Conservation (phyloP, 2,888 invertebrate genomes). For the Eupeodes latifasciatus region DNA sequence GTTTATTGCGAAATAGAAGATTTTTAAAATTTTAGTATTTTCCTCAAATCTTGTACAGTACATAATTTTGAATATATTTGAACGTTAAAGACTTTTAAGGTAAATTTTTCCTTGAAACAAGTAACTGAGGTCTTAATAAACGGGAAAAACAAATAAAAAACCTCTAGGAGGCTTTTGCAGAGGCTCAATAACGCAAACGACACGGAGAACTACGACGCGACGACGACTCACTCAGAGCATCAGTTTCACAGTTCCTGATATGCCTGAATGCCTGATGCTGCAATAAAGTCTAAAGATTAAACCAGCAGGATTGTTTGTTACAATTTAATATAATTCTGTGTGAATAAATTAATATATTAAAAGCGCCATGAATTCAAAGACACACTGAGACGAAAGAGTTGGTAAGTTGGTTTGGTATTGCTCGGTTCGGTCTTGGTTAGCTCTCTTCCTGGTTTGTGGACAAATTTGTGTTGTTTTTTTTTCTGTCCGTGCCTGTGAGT, state of each 20-base stretch:
- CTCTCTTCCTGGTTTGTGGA: constrained; percentile 28
- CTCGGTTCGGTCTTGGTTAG: no score
- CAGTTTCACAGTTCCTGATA: constrained; percentile 33
- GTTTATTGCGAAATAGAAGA: no score
- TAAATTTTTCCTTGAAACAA: no score
- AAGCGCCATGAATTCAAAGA: constrained; percentile 42
- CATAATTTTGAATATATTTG: no score
- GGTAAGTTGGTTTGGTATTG: no score
- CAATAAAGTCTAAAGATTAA: not conserved
- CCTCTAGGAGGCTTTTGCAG: not conserved
- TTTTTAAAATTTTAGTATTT: no score
- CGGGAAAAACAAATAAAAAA: not conserved
- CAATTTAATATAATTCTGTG: constrained; percentile 30
- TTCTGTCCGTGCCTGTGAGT: constrained; percentile 34
- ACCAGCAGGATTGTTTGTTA: constrained; percentile 23
- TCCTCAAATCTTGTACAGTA: no score
- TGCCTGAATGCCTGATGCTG: not conserved
- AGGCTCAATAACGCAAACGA: no score
- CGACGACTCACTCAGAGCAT: constrained; percentile 58
- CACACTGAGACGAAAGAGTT: not conserved
- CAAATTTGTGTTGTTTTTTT: not conserved
- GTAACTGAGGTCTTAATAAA: no score
- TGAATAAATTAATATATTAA: constrained; percentile 73
- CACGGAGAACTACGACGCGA: constrained; percentile 13
- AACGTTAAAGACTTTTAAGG: no score